These are phyloP conservation scores for Drosophila picticornis DNA, from an alignment of 2,888 invertebrate genomes.

Conservation along the genomic window DNA sequence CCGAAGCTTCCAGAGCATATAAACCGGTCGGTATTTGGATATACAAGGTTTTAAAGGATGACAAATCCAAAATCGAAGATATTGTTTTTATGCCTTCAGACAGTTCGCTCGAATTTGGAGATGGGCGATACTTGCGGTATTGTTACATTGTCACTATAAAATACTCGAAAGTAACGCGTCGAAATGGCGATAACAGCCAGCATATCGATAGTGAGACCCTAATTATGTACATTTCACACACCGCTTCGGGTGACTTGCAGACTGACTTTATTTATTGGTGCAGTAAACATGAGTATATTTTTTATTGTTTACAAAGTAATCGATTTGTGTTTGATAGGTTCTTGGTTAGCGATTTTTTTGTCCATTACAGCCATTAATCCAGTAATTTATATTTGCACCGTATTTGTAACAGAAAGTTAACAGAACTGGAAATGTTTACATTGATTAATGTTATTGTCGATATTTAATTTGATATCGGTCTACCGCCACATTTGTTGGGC, in stretches of 20 bases:
- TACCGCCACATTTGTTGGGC: background rate
- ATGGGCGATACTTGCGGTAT: conserved; percentile 33
- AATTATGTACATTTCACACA: background rate
- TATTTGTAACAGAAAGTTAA: background rate
- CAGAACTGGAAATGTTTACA: background rate
- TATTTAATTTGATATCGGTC: background rate
- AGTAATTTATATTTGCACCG: background rate
- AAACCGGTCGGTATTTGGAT: conserved; percentile 15
- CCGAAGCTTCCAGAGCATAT: conserved; percentile 40
- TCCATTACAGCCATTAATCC: background rate
- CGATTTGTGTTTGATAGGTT: background rate
- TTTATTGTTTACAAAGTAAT: background rate
- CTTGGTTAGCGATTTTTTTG: background rate
- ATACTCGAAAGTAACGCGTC: background rate
- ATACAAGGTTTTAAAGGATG: conserved; percentile 18
- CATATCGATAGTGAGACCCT: background rate
- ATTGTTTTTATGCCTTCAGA: conserved; percentile 46
- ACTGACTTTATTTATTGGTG: background rate
- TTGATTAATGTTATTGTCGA: background rate
- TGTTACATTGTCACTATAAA: conserved; percentile 37
- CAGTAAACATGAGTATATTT: background rate
- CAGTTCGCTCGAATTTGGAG: conserved; percentile 50
- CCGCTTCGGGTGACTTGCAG: background rate
- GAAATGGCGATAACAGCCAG: background rate
- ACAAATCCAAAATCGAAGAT: conserved; percentile 41